Percentiles rank a stretch among this genome's conserved stretches.
These are phyloP conservation scores for Lithobates sylvaticus DNA, from an alignment of 2,797 vertebrate species.

Conservation along the genomic window DNA sequence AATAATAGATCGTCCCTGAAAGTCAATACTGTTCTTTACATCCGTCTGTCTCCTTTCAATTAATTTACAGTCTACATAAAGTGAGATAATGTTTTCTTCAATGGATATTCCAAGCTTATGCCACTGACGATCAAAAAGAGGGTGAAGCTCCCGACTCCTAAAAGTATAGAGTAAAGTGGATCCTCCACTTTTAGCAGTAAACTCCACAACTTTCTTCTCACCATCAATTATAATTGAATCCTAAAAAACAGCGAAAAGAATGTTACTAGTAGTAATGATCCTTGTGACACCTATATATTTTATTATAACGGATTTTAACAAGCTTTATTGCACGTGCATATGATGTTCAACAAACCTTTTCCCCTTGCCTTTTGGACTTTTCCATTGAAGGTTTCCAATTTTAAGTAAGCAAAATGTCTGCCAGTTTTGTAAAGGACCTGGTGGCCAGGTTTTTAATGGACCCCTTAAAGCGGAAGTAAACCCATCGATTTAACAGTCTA, in stretches of 20 bases:
- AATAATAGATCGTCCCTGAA: slow-evolving; percentile 86
- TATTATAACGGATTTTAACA: not conserved
- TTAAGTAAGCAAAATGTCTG: too few relatives aligned
- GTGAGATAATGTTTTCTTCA: slow-evolving; percentile 81
- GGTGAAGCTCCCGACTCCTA: slow-evolving; percentile 89
- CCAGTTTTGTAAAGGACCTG: too few relatives aligned
- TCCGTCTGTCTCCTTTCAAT: slow-evolving; percentile 85
- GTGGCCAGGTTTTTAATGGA: too few relatives aligned
- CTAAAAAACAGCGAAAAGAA: slow-evolving; percentile 70
- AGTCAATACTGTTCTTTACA: slow-evolving; percentile 78
- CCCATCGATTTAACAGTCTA: too few relatives aligned
- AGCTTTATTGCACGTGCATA: not conserved
- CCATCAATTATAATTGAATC: slow-evolving; percentile 90
- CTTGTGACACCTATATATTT: not conserved
- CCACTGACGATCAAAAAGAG: slow-evolving; percentile 95
- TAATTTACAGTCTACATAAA: slow-evolving; percentile 93
- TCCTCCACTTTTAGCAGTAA: slow-evolving; percentile 80
- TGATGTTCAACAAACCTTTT: not conserved
- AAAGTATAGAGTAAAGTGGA: slow-evolving; percentile 86
- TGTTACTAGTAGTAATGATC: not conserved
- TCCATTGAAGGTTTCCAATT: too few relatives aligned
- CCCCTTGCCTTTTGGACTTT: too few relatives aligned
- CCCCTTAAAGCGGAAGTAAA: too few relatives aligned
- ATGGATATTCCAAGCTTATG: slow-evolving; percentile 92
- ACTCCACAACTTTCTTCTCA: slow-evolving; percentile 87